These are phyloP conservation scores for Dicycla oo DNA, from an alignment of 2,888 invertebrate genomes.

Conservation along the genomic window DNA sequence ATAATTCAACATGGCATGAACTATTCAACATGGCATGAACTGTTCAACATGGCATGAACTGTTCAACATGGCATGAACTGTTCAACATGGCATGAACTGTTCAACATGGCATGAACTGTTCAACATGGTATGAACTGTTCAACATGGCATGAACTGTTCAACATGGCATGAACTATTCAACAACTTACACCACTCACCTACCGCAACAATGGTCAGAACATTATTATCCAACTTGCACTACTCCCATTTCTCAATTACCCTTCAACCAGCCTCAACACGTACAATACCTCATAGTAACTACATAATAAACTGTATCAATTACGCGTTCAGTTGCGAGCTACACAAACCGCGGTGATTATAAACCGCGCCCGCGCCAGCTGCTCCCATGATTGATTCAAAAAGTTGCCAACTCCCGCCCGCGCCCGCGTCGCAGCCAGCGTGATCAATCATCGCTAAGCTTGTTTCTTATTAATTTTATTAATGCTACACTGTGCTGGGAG, in stretches of 20 bases:
- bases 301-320: constrained; percentile 54
- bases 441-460: constrained; percentile 66
- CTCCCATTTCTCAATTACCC: not conserved
- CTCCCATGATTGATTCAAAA: constrained; percentile 66
- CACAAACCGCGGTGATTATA: constrained; percentile 57
- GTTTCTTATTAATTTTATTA: constrained; percentile 61
- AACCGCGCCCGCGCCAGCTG: constrained; percentile 52
- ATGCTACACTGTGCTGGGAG: constrained; percentile 38
- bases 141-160: no score
- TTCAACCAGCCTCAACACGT: constrained; percentile 10
- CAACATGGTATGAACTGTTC: no score
- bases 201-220: not conserved
- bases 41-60: no score
- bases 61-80: no score
- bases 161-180: not conserved
- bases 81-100: no score
- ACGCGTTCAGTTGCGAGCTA: constrained; percentile 39
- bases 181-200: not conserved
- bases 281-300: constrained; percentile 24
- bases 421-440: constrained; percentile 31
- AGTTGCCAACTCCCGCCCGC: constrained; percentile 63
- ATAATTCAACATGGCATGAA: no score
- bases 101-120: no score
- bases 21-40: no score
- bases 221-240: not conserved